Conservation (phyloP, 2,888 invertebrate species). For the Euzophera pinguis region DNA sequence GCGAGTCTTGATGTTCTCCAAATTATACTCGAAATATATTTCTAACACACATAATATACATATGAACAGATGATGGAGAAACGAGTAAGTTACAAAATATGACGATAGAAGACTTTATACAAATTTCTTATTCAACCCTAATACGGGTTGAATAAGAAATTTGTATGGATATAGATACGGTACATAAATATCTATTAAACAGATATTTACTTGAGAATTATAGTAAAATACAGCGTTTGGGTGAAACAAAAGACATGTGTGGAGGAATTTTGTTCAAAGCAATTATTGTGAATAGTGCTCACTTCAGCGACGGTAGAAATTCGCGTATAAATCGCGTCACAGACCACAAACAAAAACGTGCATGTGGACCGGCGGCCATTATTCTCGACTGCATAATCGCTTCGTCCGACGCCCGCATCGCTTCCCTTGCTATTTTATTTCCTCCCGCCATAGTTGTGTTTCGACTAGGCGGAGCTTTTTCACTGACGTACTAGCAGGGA, state of each 20-base stretch:
- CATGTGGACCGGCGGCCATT: slow-evolving; percentile 78
- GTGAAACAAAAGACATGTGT: slow-evolving; percentile 58
- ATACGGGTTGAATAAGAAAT: no score
- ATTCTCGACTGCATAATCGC: slow-evolving; percentile 80
- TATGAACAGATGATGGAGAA: no score
- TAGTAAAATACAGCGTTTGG: slow-evolving; percentile 32
- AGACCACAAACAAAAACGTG: slow-evolving; percentile 80
- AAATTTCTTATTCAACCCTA: no score
- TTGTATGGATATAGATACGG: no score
- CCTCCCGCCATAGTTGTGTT: slow-evolving; percentile 74
- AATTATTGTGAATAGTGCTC: slow-evolving; percentile 78
- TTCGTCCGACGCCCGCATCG: slow-evolving; percentile 79
- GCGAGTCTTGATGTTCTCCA: no score
- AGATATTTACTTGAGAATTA: slow-evolving; percentile 18
- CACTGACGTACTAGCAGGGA: slow-evolving; percentile 54
- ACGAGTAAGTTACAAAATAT: no score
- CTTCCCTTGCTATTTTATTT: slow-evolving; percentile 78
- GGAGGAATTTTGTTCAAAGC: slow-evolving; percentile 70
- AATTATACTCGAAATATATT: no score
- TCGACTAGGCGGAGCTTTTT: slow-evolving; percentile 72
- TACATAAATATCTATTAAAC: no score
- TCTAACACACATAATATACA: no score
- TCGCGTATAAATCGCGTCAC: slow-evolving; percentile 79
- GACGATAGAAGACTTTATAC: no score
- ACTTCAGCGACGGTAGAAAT: slow-evolving; percentile 76